Conservation (phyloP, 2,797 vertebrate genomes). For the Choloepus didactylus region DNA sequence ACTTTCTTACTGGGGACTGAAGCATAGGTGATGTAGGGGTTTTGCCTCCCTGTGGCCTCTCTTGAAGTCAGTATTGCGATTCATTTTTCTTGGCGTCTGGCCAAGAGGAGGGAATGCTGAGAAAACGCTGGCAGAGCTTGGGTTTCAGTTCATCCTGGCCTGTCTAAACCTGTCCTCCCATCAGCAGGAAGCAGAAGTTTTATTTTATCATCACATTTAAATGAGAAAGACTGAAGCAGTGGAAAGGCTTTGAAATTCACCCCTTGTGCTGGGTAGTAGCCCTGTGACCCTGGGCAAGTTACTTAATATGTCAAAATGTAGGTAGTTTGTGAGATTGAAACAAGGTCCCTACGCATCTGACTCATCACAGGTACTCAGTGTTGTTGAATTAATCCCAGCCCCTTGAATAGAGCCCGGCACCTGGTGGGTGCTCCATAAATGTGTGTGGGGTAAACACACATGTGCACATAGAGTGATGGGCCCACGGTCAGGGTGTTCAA, state of each 20-base stretch:
- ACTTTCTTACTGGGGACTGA: constrained; percentile 19
- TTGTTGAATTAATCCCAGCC: not conserved
- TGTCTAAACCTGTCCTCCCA: constrained; percentile 34
- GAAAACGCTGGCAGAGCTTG: not conserved
- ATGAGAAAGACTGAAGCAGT: not conserved
- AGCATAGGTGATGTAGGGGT: not conserved
- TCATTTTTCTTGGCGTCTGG: constrained; percentile 47
- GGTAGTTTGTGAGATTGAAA: not conserved
- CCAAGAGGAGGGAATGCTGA: constrained; percentile 18
- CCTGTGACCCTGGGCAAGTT: not conserved
- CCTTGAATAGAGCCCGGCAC: not conserved
- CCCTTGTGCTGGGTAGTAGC: not conserved
- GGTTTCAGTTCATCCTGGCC: constrained; percentile 23
- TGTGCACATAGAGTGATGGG: not conserved
- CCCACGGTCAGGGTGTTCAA: not conserved
- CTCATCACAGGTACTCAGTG: not conserved
- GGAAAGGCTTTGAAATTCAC: constrained; percentile 45
- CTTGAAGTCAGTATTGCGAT: not conserved
- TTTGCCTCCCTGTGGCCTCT: not conserved
- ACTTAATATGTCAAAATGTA: not conserved
- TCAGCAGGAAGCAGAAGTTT: not conserved
- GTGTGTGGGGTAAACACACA: not conserved
- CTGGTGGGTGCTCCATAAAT: not conserved
- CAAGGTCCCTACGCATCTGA: not conserved
- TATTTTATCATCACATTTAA: constrained; percentile 1